Evolutionary conservation across 2,888 invertebrate genomes (phyloP), one percentile per base, ranked within the genome.

Genomic region (Malthinus flaveolus): DNA sequence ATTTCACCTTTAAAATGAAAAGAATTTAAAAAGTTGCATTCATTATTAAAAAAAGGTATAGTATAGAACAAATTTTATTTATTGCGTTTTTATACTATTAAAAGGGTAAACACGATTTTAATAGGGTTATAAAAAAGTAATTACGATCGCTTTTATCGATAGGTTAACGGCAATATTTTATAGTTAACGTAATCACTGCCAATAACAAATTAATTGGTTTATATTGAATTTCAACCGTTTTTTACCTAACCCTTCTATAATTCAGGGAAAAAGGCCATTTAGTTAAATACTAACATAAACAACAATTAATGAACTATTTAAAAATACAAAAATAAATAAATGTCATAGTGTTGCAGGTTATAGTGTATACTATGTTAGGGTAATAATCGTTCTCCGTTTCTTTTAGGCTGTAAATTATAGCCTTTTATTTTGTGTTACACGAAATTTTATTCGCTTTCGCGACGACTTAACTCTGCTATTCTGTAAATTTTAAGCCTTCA

Each of bases 91-190:
- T 44, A 34, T 39, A 53, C 53, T 49, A 54, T 54, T 54, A 54
- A 51, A 59, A 49, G 49, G 54, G 46, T 54, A 59, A 54, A 53
- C 54, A 54, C 49, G 54, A 53, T 53, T 53, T 58, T 58, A 58
- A 58, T 58, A 49, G 58, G 58, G 56, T 56, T 56, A 57, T 56
- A 61, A 61, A 61, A 61, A 61, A 48, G 56, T 52, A 56, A 61
- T 61, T 53, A 61, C 56, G 49, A 52, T 48, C 52, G 61, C 56
- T 57, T 61, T 52, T 56, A 57, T 49, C 46, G 61, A 52, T 57
- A 49, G 53, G 33, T 47, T 49, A 51, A 49, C 53, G 48, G 49
- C 49, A 56, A 56, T 56, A 56, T 52, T 56, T 60, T 33, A 36
- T 51, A 44, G 56, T 60, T 60, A 60, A 49, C 51, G 42, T 56